These are phyloP conservation scores for Megathymus violae DNA, from an alignment of 1,140 invertebrate genomes.

Conservation along the genomic window DNA sequence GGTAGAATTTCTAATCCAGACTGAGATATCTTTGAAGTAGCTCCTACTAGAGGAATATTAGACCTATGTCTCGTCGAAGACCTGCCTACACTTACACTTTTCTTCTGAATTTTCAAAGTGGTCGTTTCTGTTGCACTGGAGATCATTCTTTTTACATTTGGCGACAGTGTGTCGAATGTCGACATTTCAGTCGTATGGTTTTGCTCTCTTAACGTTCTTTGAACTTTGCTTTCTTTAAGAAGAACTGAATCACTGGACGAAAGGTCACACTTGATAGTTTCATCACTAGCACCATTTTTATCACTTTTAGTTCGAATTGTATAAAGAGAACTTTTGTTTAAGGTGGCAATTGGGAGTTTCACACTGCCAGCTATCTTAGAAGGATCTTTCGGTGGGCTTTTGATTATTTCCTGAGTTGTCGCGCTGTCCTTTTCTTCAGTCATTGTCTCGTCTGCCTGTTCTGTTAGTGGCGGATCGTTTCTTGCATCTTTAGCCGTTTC, in stretches of 20 bases:
- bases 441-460: conserved; percentile 44
- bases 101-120: conserved; percentile 75
- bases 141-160: conserved; percentile 85
- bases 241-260: conserved; percentile 57
- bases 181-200: conserved; percentile 56
- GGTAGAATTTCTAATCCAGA: conserved; percentile 78
- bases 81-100: conserved; percentile 67
- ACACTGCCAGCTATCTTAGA: conserved; percentile 74
- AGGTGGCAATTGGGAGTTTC: conserved; percentile 69
- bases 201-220: conserved; percentile 66
- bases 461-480: conserved; percentile 70
- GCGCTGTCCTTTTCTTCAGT: conserved; percentile 49
- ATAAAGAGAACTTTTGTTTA: conserved; percentile 77
- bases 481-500: conserved; percentile 78
- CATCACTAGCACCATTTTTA: conserved; percentile 70
- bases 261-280: conserved; percentile 57
- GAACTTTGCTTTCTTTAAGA: conserved; percentile 51
- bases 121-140: conserved; percentile 82
- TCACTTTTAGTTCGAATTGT: conserved; percentile 74
- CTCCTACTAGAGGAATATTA: conserved; percentile 79
- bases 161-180: conserved; percentile 83
- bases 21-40: conserved; percentile 81
- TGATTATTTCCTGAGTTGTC: conserved; percentile 35
- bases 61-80: conserved; percentile 68
- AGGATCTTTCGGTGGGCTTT: conserved; percentile 69